Conservation (phyloP, 1,140 invertebrate species). For the Drosophila obscura region DNA sequence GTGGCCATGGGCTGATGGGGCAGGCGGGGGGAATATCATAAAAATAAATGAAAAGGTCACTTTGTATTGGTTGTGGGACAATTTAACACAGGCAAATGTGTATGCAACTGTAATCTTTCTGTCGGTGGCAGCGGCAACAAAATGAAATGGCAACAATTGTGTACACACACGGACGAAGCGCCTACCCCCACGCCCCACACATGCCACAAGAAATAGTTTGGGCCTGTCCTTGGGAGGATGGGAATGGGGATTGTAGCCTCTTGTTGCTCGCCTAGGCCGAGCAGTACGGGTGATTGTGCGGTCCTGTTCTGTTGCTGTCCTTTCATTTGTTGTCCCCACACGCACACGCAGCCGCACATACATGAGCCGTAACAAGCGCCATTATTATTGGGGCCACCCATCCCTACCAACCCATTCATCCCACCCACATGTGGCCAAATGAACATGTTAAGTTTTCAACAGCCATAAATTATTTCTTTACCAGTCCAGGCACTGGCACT, state of each 20-base stretch:
- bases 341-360: slow-evolving; percentile 22
- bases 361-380: slow-evolving; percentile 59
- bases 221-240: slow-evolving; percentile 39
- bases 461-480: slow-evolving; percentile 79
- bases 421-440: slow-evolving; percentile 63
- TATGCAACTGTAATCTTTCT: slow-evolving; percentile 79
- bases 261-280: slow-evolving; percentile 51
- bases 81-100: slow-evolving; percentile 80
- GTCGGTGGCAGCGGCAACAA: slow-evolving; percentile 45
- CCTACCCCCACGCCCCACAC: slow-evolving; percentile 18
- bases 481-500: slow-evolving; percentile 42
- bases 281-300: slow-evolving; percentile 49
- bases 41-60: slow-evolving; percentile 82
- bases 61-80: slow-evolving; percentile 80
- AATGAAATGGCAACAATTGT: slow-evolving; percentile 57
- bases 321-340: slow-evolving; percentile 60
- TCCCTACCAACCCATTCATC: slow-evolving; percentile 18
- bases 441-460: slow-evolving; percentile 81
- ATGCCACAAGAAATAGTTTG: slow-evolving; percentile 73
- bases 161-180: slow-evolving; percentile 14
- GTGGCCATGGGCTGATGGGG: slow-evolving; percentile 2
- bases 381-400: slow-evolving; percentile 49
- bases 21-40: slow-evolving; percentile 48
- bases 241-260: slow-evolving; percentile 36
- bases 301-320: slow-evolving; percentile 57